These are phyloP conservation scores for Dascillus cervinus DNA, from an alignment of 2,888 invertebrate species.

Conservation along the genomic window DNA sequence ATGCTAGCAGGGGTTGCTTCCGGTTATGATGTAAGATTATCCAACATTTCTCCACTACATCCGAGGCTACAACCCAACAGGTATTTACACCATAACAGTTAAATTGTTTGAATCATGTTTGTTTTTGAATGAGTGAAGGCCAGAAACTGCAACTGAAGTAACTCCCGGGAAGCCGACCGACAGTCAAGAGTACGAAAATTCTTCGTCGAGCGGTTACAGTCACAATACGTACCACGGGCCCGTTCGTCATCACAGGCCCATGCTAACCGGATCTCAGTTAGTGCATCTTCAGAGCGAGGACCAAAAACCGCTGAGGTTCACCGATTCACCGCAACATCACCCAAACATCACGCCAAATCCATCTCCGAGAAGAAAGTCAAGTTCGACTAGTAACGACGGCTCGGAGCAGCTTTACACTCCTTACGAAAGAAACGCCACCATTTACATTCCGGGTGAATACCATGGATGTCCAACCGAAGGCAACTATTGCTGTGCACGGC, in stretches of 20 bases:
- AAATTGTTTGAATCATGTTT: no score
- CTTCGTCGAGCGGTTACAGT: constrained; percentile 53
- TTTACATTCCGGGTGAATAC: constrained; percentile 43
- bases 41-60: constrained; percentile 77
- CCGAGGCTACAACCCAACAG: constrained; percentile 69
- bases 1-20: constrained; percentile 85
- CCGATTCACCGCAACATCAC: constrained; percentile 68
- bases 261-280: constrained; percentile 49
- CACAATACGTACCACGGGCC: constrained; percentile 91
- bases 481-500: constrained; percentile 28
- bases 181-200: constrained; percentile 49
- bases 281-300: constrained; percentile 47
- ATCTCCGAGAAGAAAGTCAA: constrained; percentile 66
- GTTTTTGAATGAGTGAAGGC: no score
- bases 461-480: constrained; percentile 32
- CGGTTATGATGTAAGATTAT: constrained; percentile 86
- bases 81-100: constrained; percentile 39
- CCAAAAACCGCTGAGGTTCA: constrained; percentile 61
- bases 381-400: constrained; percentile 63
- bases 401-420: constrained; percentile 47
- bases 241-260: constrained; percentile 63
- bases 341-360: constrained; percentile 38
- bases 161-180: constrained; percentile 36
- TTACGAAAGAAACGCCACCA: constrained; percentile 44
- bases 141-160: constrained; percentile 32